Evolutionary conservation across 2,888 invertebrate species (phyloP).

Genomic region (Cheiracanthium punctorium): DNA sequence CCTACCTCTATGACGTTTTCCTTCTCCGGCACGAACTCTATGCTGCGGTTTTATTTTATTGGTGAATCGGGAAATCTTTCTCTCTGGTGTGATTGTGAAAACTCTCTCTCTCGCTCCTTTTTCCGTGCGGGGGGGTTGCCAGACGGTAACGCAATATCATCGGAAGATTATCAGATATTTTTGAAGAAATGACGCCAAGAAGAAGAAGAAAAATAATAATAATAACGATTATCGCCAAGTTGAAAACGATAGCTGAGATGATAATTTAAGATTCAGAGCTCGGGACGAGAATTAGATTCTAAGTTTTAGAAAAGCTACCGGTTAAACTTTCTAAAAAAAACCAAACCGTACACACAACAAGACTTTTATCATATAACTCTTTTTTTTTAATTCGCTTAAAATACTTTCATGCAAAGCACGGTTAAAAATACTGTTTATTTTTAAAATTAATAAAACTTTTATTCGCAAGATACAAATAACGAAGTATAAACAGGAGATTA

Average conservation of each 20-base stretch:
- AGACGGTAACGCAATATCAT: slow-evolving; percentile 59
- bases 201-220: slow-evolving; percentile 39
- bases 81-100: slow-evolving; percentile 61
- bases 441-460: too few relatives aligned
- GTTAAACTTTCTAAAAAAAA: too few relatives aligned
- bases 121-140: slow-evolving; percentile 37
- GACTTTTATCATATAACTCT: too few relatives aligned
- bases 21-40: slow-evolving; percentile 10
- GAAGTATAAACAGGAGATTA: too few relatives aligned
- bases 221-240: slow-evolving; percentile 37
- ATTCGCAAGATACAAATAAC: too few relatives aligned
- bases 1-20: slow-evolving; percentile 4
- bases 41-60: slow-evolving; percentile 67
- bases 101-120: slow-evolving; percentile 26
- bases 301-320: too few relatives aligned
- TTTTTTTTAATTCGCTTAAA: too few relatives aligned
- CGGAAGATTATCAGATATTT: slow-evolving; percentile 57
- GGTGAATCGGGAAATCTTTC: slow-evolving; percentile 58
- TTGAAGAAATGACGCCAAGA: slow-evolving; percentile 55
- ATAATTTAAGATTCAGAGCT: too few relatives aligned
- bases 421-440: too few relatives aligned
- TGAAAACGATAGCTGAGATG: background rate
- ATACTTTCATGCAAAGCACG: too few relatives aligned
- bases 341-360: too few relatives aligned
- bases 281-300: too few relatives aligned